These are phyloP conservation scores for Trachelipus rathkii DNA, from an alignment of 1,140 invertebrate species.

Conservation along the genomic window DNA sequence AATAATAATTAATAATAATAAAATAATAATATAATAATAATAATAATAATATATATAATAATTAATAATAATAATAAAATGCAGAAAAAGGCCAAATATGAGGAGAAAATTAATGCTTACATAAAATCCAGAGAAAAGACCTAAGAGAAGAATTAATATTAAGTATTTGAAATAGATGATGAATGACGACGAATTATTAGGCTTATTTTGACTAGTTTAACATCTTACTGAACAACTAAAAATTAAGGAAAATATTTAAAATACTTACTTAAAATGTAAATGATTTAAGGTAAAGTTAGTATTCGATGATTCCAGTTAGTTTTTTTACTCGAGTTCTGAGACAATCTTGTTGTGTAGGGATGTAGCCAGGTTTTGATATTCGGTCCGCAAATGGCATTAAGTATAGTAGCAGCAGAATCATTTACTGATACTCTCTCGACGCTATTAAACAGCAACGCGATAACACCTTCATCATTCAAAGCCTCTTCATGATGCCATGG, in stretches of 20 bases:
- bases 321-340: conserved; percentile 87
- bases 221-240: neutral
- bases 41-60: too few species aligned
- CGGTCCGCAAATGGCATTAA: conserved; percentile 79
- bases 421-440: conserved; percentile 88
- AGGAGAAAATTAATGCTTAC: neutral
- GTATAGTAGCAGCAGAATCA: conserved; percentile 87
- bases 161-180: neutral
- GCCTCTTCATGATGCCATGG: conserved; percentile 80
- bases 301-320: conserved; percentile 90
- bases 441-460: conserved; percentile 68
- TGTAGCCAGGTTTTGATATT: conserved; percentile 71
- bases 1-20: too few species aligned
- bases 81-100: too few species aligned
- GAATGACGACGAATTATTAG: neutral
- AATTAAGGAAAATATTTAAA: neutral
- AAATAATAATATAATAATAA: too few species aligned
- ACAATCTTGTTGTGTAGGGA: conserved; percentile 89
- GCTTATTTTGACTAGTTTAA: neutral
- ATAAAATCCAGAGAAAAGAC: conserved; percentile 12
- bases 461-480: conserved; percentile 84
- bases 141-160: conserved; percentile 1
- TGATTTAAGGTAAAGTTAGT: conserved; percentile 89
- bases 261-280: conserved; percentile 79
- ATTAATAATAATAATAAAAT: too few species aligned